These are phyloP conservation scores for Callosobruchus maculatus DNA, from an alignment of 2,888 invertebrate genomes.

Conservation along the genomic window DNA sequence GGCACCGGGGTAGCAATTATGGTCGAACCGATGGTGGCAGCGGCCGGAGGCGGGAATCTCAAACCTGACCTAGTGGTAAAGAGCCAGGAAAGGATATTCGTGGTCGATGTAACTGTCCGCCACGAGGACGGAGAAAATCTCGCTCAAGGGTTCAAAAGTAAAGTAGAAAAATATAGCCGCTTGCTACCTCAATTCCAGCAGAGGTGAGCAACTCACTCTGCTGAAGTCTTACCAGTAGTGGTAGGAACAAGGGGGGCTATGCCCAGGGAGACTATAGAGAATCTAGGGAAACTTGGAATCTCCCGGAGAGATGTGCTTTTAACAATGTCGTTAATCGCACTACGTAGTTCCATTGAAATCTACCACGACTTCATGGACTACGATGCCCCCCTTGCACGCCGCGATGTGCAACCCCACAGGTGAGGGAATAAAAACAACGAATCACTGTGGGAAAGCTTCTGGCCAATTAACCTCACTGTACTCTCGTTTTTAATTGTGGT, in stretches of 20 bases:
- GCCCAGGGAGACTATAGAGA: conserved; percentile 28
- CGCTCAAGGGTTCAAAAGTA: conserved; percentile 23
- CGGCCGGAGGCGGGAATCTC: conserved; percentile 21
- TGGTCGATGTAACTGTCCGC: conserved; percentile 34
- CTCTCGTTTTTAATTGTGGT: background rate
- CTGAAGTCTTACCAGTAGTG: conserved; percentile 34
- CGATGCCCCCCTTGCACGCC: conserved; percentile 21
- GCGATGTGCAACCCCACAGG: background rate
- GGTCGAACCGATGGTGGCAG: conserved; percentile 16
- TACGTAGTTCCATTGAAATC: conserved; percentile 31
- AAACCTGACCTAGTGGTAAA: conserved; percentile 30
- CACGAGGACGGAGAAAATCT: conserved; percentile 22
- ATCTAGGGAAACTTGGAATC: conserved; percentile 25
- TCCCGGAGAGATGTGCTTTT: conserved; percentile 13
- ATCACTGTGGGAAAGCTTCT: conserved; percentile 1
- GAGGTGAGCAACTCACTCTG: conserved; percentile 11
- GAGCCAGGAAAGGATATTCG: conserved; percentile 24
- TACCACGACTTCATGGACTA: conserved; percentile 34
- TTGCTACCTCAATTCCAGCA: conserved; percentile 23
- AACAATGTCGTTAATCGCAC: conserved; percentile 32
- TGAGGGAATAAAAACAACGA: no score
- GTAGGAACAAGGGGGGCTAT: conserved; percentile 37
- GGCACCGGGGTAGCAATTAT: conserved; percentile 16
- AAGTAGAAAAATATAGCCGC: conserved; percentile 27
- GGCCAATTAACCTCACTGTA: background rate